These are phyloP conservation scores for Crossaster papposus DNA, from an alignment of 53 echinoderm and acorn worm species.

Conservation along the genomic window DNA sequence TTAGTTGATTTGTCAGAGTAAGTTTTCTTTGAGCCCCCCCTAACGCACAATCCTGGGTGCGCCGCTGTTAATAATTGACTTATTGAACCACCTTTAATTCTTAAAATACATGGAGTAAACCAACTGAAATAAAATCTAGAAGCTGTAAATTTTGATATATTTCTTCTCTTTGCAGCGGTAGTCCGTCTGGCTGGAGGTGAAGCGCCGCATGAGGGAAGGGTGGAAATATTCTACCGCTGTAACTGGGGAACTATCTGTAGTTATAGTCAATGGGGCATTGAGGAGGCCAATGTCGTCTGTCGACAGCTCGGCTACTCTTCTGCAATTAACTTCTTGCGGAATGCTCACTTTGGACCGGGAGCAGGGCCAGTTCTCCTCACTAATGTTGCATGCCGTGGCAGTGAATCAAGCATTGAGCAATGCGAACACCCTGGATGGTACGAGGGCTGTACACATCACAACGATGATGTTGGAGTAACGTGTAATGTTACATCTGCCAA, in stretches of 20 bases:
- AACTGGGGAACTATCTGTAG: conserved; percentile 15
- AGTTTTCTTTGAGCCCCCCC: too few relatives aligned
- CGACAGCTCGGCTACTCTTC: conserved; percentile 6
- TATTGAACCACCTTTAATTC: neutral
- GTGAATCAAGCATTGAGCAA: conserved; percentile 6
- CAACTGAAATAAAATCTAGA: too few relatives aligned
- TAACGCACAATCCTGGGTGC: too few relatives aligned
- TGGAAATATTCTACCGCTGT: conserved; percentile 11
- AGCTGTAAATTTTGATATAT: neutral
- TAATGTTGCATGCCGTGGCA: neutral
- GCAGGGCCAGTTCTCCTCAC: neutral
- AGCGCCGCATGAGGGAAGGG: neutral
- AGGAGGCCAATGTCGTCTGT: conserved; percentile 8
- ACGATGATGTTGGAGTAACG: neutral
- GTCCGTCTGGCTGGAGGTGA: conserved; percentile 8
- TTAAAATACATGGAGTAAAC: neutral
- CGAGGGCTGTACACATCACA: neutral
- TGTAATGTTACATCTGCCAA: neutral
- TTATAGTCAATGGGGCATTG: neutral
- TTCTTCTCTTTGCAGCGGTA: neutral
- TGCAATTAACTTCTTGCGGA: neutral
- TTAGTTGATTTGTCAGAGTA: too few relatives aligned
- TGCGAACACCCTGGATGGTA: neutral
- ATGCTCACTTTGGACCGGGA: conserved; percentile 3
- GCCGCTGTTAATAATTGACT: too few relatives aligned